Percentiles rank a stretch among this genome's conserved stretches.
Evolutionary conservation across 2,113 vertebrate species (phyloP).

Genomic region (Danionella cerebrum): DNA sequence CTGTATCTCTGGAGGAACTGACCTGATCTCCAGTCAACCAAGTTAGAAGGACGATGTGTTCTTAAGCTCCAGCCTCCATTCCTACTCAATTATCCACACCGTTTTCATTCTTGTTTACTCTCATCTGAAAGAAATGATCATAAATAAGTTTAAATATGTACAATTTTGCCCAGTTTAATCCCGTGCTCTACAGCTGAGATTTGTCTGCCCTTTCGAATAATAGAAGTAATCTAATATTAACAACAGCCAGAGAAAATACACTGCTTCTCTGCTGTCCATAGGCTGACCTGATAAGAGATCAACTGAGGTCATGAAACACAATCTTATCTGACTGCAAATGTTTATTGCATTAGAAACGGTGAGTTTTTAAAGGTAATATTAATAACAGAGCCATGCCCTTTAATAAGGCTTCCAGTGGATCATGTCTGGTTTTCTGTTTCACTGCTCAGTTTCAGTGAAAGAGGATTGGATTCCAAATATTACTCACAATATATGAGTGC

Average conservation of each 20-base stretch:
- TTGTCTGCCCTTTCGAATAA: not conserved
- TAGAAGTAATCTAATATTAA: not conserved
- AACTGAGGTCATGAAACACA: not conserved
- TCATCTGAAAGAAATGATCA: too few species aligned
- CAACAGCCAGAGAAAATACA: not conserved
- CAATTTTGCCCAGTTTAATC: not conserved
- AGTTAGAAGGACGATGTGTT: too few species aligned
- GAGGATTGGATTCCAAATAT: not conserved
- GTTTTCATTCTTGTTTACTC: too few species aligned
- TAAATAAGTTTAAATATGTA: not conserved
- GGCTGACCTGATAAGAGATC: not conserved
- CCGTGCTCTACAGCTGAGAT: not conserved
- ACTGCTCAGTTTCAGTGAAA: not conserved
- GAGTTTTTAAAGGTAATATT: not conserved
- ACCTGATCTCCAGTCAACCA: too few species aligned
- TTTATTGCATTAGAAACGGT: not conserved
- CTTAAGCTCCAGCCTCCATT: too few species aligned
- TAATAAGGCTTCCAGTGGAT: not conserved
- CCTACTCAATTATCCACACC: too few species aligned
- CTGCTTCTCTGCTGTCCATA: not conserved
- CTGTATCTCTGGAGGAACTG: too few species aligned
- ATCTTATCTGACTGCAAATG: not conserved
- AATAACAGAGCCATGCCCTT: not conserved
- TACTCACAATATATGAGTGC: not conserved
- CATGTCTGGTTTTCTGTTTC: not conserved